A percentile compares a stretch with the other conserved stretches of the same genome.
phyloP scores from a whole-genome alignment of 1,140 invertebrate genomes.

The Teleogryllus occipitalis region DNA sequence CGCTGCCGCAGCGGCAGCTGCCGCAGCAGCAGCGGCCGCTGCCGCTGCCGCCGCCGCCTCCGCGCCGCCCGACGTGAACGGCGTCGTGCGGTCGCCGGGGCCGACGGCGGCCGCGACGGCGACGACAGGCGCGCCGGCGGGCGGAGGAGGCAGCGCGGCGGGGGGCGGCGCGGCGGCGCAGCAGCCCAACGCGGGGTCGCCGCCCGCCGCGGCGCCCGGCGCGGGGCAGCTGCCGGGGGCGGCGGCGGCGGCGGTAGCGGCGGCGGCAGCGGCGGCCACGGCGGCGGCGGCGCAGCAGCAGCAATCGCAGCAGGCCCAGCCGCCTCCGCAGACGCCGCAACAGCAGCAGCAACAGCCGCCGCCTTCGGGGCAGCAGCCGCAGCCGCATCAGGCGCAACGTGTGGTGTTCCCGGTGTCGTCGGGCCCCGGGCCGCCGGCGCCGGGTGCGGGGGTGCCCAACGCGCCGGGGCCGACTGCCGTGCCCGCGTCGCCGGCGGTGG shows the following conservation, averaged over 20 bases:
- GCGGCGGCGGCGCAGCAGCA: constrained; percentile 30
- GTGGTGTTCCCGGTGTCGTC: constrained; percentile 33
- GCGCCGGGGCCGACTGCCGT: constrained; percentile 32
- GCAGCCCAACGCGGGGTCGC: constrained; percentile 26
- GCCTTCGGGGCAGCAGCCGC: constrained; percentile 27
- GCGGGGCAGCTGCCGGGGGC: constrained; percentile 31
- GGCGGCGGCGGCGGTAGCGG: constrained; percentile 33
- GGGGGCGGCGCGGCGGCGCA: not conserved
- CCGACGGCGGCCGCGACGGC: constrained; percentile 7
- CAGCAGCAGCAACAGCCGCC: too few species aligned
- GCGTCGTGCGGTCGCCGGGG: constrained; percentile 15
- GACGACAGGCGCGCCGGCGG: constrained; percentile 1
- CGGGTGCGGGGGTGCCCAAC: constrained; percentile 35
- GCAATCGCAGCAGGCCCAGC: not conserved
- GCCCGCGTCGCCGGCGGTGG: constrained; percentile 40
- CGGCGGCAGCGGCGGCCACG: constrained; percentile 32
- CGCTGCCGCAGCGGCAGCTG: constrained; percentile 20
- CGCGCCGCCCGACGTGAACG: constrained; percentile 17
- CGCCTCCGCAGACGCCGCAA: not conserved
- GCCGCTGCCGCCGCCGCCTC: constrained; percentile 20
- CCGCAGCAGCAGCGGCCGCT: constrained; percentile 27
- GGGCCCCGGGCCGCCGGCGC: constrained; percentile 34
- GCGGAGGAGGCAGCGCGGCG: not conserved
- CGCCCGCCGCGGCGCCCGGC: constrained; percentile 36
- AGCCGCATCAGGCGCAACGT: constrained; percentile 36